Evolutionary conservation across 2,113 vertebrate genomes (phyloP), one percentile per base, ranked within the genome.

Genomic region (Varanus salvator): DNA sequence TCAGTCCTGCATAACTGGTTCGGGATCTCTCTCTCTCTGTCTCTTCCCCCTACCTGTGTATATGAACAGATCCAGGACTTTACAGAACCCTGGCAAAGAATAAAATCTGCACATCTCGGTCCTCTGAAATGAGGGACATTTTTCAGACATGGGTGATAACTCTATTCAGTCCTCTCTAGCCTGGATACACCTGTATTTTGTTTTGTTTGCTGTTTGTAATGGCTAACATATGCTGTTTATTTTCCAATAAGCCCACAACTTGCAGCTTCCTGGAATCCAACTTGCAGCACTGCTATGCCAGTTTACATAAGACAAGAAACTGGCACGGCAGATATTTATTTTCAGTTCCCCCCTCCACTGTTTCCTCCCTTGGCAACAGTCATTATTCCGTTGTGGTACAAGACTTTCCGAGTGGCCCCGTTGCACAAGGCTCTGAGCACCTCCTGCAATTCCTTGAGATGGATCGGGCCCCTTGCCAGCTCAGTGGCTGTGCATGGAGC

Each of bases 251-350:
- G 54, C 64, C 77, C 64, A 87, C 29, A 52, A 80, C 48, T 52
- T 34, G 60, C 27, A 68, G 44, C 86, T 87, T 87, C 19, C 27
- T 66, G 38, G 84, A 80, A 87, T 78, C 60, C 86, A 80, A 25
- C 31, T 31, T 27, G 29, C 64, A 34, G 86, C 52, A 69, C 76
- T 52, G 57, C 0, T 1, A 87, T 86, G 85, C 80, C 93, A 82
- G 82, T 84, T 93, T 90, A 84, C 38, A 87, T 72, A 29, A 71
- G 21, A 88, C 54, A 72, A 81, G 72, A 44, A 85, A 83, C 91
- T 90, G 88, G 80, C 83, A 83, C 86, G 8, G 29, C 75, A 88
- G 90, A 74, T 93, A 83, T 93, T 92, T 90, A 93, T 93, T 95
- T 87, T 83, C 83, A 85, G 15, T 31, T 31, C 44, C 23, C 44